A percentile compares a stretch with the other conserved stretches of the same genome.
Conservation (phyloP, 2,888 invertebrate species). For the Dynastes hyllus region DNA sequence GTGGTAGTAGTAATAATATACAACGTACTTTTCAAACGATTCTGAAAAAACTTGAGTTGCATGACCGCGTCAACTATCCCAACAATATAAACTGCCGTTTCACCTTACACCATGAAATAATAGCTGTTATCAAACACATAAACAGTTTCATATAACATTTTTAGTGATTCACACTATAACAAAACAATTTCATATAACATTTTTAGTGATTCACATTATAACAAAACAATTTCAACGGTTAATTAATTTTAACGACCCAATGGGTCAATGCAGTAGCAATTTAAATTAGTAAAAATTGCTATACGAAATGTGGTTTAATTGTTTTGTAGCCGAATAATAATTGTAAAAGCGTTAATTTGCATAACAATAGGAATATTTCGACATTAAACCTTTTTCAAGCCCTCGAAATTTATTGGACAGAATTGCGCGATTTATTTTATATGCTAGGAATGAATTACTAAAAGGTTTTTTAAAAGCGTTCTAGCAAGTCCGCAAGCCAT, state of each 20-base stretch:
- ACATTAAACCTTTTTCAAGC: not conserved
- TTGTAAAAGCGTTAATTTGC: conserved; percentile 11
- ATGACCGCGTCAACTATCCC: no score
- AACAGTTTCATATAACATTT: no score
- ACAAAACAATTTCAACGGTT: not conserved
- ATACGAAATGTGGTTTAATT: not conserved
- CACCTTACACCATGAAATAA: not conserved
- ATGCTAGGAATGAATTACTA: no score
- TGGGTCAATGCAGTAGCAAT: not conserved
- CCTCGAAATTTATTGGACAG: not conserved
- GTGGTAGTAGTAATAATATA: no score
- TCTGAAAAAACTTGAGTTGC: no score
- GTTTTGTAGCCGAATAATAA: not conserved
- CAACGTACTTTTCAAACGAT: no score
- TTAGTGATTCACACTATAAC: not conserved
- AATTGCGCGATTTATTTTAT: not conserved
- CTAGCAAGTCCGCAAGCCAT: no score
- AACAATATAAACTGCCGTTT: not conserved
- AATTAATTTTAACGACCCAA: conserved; percentile 1
- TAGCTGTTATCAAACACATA: no score
- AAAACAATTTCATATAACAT: not conserved
- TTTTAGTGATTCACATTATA: no score
- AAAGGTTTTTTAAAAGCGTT: no score
- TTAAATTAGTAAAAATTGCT: not conserved
- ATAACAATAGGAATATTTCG: not conserved